Conservation (phyloP, 1,140 invertebrate species). For the Danaus plexippus region DNA sequence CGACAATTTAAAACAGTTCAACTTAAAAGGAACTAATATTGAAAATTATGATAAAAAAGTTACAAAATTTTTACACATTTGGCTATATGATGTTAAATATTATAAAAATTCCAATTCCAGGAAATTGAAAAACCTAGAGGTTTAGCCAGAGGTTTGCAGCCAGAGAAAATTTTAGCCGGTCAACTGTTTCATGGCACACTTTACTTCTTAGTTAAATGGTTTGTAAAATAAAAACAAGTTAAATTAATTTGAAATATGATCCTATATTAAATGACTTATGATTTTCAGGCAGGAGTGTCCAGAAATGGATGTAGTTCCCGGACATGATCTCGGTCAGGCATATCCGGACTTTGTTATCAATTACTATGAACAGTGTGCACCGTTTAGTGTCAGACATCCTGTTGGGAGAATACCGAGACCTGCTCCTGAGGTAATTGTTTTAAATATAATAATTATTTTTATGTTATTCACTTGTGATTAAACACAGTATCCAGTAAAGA, state of each 20-base stretch:
- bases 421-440: slow-evolving; percentile 46
- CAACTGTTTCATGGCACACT: slow-evolving; percentile 90
- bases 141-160: slow-evolving; percentile 83
- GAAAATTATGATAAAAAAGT: too few species aligned
- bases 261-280: slow-evolving; percentile 11
- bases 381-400: slow-evolving; percentile 49
- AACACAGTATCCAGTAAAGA: too few species aligned
- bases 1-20: too few species aligned
- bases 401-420: slow-evolving; percentile 33
- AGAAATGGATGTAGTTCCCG: slow-evolving; percentile 58
- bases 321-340: slow-evolving; percentile 37
- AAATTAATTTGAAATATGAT: too few species aligned
- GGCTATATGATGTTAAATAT: too few species aligned
- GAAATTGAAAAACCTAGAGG: slow-evolving; percentile 78
- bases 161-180: slow-evolving; percentile 90
- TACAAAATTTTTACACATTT: too few species aligned
- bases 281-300: slow-evolving; percentile 46
- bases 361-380: slow-evolving; percentile 53
- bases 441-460: slow-evolving; percentile 4
- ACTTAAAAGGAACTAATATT: too few species aligned
- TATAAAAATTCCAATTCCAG: slow-evolving; percentile 26
- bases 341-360: slow-evolving; percentile 56
- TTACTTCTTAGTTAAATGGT: slow-evolving; percentile 94
- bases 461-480: neutral
- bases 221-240: slow-evolving; percentile 21